Conservation (phyloP, 2,888 invertebrate species). For the Synanthedon formicaeformis region DNA sequence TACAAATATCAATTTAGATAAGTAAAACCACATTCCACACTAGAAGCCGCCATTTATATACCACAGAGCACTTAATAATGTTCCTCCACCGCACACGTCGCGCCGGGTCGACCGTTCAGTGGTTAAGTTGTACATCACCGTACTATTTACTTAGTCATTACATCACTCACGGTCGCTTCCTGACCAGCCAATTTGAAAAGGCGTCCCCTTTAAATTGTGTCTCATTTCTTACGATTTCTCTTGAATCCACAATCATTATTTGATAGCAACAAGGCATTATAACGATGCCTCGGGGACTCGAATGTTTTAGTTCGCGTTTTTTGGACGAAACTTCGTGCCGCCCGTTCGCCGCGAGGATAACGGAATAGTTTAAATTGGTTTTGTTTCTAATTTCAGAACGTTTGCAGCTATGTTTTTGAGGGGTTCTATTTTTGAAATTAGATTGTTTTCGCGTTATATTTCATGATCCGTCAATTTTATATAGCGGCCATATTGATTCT, state of each 20-base stretch:
- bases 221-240: constrained; percentile 16
- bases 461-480: too few relatives aligned
- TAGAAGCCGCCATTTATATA: background rate
- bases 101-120: background rate
- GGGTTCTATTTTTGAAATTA: background rate
- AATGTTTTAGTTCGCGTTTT: constrained; percentile 10
- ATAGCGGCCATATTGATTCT: too few relatives aligned
- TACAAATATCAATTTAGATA: background rate
- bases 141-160: constrained; percentile 21
- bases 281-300: constrained; percentile 14
- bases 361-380: constrained; percentile 18
- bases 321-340: constrained; percentile 9
- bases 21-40: constrained; percentile 1
- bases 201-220: constrained; percentile 18
- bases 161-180: constrained; percentile 22
- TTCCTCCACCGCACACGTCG: background rate
- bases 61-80: background rate
- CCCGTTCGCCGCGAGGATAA: constrained; percentile 10
- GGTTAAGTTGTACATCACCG: constrained; percentile 15
- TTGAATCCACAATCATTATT: constrained; percentile 21
- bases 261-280: constrained; percentile 10
- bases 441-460: background rate
- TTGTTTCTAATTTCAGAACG: constrained; percentile 15
- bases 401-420: constrained; percentile 1
- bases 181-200: constrained; percentile 19